Evolutionary conservation across 2,888 invertebrate genomes (phyloP), one percentile per base, ranked within the genome.

Genomic region (Drosophila paramelanica): DNA sequence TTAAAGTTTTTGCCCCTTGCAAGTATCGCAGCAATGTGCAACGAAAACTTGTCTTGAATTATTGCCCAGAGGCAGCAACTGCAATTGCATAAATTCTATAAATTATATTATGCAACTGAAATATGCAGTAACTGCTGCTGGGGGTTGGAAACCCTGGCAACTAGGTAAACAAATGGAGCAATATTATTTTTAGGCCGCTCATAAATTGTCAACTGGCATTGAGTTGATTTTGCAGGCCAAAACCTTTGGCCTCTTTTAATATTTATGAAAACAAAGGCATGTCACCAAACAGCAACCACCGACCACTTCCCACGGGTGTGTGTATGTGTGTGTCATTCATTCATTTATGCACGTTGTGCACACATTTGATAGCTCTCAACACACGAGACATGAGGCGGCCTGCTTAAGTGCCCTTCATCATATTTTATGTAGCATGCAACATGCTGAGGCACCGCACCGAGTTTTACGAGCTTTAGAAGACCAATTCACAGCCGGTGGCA

Each of bases 311-410:
- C 14, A 5, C n/a, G 25, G 11, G 20, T 10, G 7, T 39, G 45
- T 50, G 50, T 23, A 39, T 51, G 36, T 69, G 43, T 58, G 64
- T 67, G 55, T 68, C 39, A 68, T 67, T 60, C 80, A 83, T 83
- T 78, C 79, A 83, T 83, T 73, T 83, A 86, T 83, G 83, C 83
- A 83, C 78, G 83, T 67, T 74, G 65, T 78, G 76, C 61, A 86
- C 83, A 83, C 81, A 74, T 83, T 83, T 86, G 87, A 83, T 83
- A 79, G 83, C 83, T 83, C 87, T 78, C 87, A 83, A 67, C 74
- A 77, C 65, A 57, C 55, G 65, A 62, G 74, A 65, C 67, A 67
- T 5, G 39, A 23, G 67, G 57, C 67, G 45, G 74, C 50, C 71
- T 68, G 73, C 80, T 81, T 84, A 81, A 82, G 87, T 82, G 79